Conservation (phyloP, 2,888 invertebrate species). For the Tortricodes alternella region DNA sequence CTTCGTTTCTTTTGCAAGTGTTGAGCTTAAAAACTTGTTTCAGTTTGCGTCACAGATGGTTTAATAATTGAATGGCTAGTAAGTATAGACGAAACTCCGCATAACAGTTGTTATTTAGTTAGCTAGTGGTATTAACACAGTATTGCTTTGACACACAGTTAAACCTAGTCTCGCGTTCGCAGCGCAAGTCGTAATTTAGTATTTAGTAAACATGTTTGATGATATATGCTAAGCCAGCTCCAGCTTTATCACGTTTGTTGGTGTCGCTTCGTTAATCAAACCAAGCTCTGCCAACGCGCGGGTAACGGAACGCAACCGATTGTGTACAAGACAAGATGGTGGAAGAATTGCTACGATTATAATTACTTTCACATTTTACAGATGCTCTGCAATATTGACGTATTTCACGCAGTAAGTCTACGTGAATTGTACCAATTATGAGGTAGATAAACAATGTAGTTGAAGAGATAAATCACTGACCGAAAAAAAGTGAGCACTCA, state of each 20-base stretch:
- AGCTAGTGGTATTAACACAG: constrained; percentile 7
- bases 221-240: constrained; percentile 33
- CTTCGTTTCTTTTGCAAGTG: background rate
- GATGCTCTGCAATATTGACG: background rate
- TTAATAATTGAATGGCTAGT: background rate
- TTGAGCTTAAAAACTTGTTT: too few relatives aligned
- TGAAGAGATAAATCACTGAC: constrained; percentile 10
- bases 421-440: background rate
- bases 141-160: constrained; percentile 5
- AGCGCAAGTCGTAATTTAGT: constrained; percentile 10
- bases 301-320: constrained; percentile 61
- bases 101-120: background rate
- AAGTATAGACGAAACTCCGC: background rate
- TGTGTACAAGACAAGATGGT: constrained; percentile 41
- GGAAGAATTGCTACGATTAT: constrained; percentile 36
- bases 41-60: too few relatives aligned
- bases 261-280: constrained; percentile 48
- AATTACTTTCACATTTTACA: constrained; percentile 30
- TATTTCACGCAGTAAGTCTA: too few relatives aligned
- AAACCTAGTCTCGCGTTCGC: constrained; percentile 21
- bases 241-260: constrained; percentile 36
- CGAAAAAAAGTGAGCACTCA: constrained; percentile 8
- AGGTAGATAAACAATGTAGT: background rate
- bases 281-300: constrained; percentile 36
- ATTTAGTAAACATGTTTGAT: constrained; percentile 24